Percentiles rank a stretch among this genome's conserved stretches.
Conservation (phyloP, 2,113 vertebrate genomes). For the Mirza zaza region DNA sequence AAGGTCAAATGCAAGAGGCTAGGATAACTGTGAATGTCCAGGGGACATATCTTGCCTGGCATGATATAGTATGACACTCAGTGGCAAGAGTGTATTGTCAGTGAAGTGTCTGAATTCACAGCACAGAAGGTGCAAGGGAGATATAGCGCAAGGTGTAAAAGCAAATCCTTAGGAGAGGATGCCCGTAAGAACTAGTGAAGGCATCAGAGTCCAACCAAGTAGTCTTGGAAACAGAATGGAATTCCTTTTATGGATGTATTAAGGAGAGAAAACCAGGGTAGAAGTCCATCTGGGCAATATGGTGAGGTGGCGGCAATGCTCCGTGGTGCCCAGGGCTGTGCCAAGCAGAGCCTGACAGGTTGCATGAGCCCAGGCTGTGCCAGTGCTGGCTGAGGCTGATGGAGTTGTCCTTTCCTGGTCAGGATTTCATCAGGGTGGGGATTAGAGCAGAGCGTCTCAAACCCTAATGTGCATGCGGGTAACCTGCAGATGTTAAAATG, state of each 20-base stretch:
- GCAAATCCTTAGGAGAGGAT: not conserved
- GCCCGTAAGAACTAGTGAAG: not conserved
- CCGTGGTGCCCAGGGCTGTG: not conserved
- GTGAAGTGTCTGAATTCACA: not conserved
- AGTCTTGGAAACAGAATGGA: not conserved
- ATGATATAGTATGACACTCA: not conserved
- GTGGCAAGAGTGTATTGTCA: not conserved
- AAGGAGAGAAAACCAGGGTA: not conserved
- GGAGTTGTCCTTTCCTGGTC: not conserved
- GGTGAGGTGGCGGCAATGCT: too few species aligned
- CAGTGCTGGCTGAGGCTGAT: too few species aligned
- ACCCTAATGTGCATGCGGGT: rapidly evolving
- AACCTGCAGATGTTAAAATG: not conserved
- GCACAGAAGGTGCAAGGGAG: not conserved
- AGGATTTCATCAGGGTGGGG: not conserved
- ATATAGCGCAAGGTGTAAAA: not conserved
- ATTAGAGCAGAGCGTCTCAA: not conserved
- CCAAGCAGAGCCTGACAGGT: not conserved
- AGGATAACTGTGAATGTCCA: not conserved
- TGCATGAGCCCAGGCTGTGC: rapidly evolving
- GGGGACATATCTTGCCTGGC: not conserved
- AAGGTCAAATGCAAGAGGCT: not conserved
- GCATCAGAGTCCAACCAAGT: not conserved
- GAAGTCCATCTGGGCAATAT: not conserved
- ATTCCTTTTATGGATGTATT: not conserved